Base-by-base conservation (phyloP, 2,113 vertebrate species). In the Ciconia maguari region DNA sequence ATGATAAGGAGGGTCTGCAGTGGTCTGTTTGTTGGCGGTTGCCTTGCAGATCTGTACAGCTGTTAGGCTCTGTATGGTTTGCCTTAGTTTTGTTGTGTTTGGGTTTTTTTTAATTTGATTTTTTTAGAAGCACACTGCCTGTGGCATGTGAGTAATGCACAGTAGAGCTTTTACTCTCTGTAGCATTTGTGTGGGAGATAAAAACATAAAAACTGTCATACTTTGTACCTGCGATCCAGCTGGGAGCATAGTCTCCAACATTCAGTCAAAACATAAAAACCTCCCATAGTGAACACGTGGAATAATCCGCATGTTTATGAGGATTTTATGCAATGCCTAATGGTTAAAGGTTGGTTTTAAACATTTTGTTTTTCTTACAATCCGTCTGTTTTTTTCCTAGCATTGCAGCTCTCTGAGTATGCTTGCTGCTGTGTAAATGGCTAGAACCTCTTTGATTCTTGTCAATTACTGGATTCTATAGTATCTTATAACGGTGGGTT, bases 231-330 rank as follows among this genome's bases (percentile, higher is more conserved):
- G 27, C 7, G 6, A 36, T 86, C 27, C 18, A 24, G 17, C 15
- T 90, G 30, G 29, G 13, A 83, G 6, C 20, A n/a, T 21, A 10
- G 18, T 87, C 15, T 65, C 27, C n/a, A 79, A 32, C 13, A 46
- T 52, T 75, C 21, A 51, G 21, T 52, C 36, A 93, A 87, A 87
- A 5, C 6, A 7, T 24, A 32, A 76, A 76, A 81, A 64, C 5
- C 6, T 42, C 14, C 11, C 11, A 3, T 5, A n/a, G 15, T 16
- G 24, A 90, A 42, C 16, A 60, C 0, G 0, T 68, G 30, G 14
- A 66, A 44, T 54, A 90, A 72, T 68, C 27, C 55, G 32, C 27
- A 25, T 30, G 18, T 68, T 81, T 82, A 20, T 36, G 55, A 86
- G 30, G 58, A 26, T 87, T 81, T 88, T 90, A n/a, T 77, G 21